Evolutionary conservation across 2,888 invertebrate species (phyloP).

Genomic region (Clunio marinus): DNA sequence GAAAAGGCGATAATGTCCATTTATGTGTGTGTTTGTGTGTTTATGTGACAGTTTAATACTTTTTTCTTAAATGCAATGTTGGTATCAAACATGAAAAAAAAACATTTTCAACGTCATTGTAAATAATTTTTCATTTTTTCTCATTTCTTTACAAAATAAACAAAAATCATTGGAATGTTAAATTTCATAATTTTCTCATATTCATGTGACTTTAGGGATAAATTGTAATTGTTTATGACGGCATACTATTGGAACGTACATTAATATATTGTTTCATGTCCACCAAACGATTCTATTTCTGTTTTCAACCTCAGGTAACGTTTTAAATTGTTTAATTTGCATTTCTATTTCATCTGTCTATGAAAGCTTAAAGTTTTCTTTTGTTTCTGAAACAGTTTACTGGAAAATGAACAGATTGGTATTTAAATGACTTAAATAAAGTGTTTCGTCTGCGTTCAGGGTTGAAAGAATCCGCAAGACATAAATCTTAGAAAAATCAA

Average conservation of each 20-base stretch:
- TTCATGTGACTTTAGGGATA: too few species aligned
- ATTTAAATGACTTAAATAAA: too few species aligned
- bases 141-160: too few species aligned
- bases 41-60: constrained; percentile 8
- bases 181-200: too few species aligned
- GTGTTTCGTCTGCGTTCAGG: too few species aligned
- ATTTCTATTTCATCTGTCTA: background rate
- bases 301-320: constrained; percentile 15
- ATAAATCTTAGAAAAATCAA: constrained; percentile 8
- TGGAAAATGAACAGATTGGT: too few species aligned
- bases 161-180: constrained; percentile 13
- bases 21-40: too few species aligned
- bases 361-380: background rate
- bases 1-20: background rate
- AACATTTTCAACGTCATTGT: background rate
- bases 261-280: too few species aligned
- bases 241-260: too few species aligned
- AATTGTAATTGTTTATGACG: too few species aligned
- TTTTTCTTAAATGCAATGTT: constrained; percentile 11
- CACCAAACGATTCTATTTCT: background rate
- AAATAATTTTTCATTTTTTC: background rate
- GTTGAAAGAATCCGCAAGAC: too few species aligned
- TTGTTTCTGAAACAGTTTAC: background rate
- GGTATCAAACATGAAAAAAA: background rate
- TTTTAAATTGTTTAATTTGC: constrained; percentile 1